Evolutionary conservation across 2,797 vertebrate species (phyloP).

Genomic region (Xenopus petersii): DNA sequence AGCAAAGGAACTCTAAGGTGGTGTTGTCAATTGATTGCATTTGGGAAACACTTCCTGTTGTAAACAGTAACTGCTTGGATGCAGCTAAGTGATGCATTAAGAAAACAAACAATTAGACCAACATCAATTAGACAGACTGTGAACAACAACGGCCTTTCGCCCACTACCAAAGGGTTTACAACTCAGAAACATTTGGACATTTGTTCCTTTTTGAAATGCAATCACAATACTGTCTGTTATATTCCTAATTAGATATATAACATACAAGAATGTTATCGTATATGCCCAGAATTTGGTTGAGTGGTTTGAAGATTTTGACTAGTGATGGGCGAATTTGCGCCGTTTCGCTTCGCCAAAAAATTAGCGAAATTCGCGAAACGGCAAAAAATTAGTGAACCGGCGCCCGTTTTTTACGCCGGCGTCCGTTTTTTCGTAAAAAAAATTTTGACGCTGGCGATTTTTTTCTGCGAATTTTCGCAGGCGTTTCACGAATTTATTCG

Average conservation of each 20-base stretch:
- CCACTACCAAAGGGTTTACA: background rate
- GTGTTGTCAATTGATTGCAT: background rate
- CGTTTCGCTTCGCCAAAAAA: too few species aligned
- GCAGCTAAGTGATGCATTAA: constrained; percentile 2
- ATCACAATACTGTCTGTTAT: background rate
- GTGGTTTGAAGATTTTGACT: too few species aligned
- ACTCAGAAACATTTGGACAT: background rate
- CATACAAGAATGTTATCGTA: too few species aligned
- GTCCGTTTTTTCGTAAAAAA: too few species aligned
- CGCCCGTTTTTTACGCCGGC: too few species aligned
- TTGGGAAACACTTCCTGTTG: constrained; percentile 2
- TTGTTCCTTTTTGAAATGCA: background rate
- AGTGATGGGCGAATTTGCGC: too few species aligned
- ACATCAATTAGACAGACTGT: background rate
- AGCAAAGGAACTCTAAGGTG: background rate
- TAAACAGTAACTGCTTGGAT: background rate
- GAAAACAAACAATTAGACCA: background rate
- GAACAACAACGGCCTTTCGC: background rate
- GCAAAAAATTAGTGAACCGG: too few species aligned
- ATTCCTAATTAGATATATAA: background rate
- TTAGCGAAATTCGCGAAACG: too few species aligned
- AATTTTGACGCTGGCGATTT: too few species aligned
- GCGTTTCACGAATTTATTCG: too few species aligned
- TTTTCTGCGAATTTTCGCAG: too few species aligned
- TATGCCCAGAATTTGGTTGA: too few species aligned